Percentiles rank a stretch among this genome's conserved stretches.
These are phyloP conservation scores for Himalopsyche anomala DNA, from an alignment of 2,888 invertebrate genomes.

Conservation along the genomic window DNA sequence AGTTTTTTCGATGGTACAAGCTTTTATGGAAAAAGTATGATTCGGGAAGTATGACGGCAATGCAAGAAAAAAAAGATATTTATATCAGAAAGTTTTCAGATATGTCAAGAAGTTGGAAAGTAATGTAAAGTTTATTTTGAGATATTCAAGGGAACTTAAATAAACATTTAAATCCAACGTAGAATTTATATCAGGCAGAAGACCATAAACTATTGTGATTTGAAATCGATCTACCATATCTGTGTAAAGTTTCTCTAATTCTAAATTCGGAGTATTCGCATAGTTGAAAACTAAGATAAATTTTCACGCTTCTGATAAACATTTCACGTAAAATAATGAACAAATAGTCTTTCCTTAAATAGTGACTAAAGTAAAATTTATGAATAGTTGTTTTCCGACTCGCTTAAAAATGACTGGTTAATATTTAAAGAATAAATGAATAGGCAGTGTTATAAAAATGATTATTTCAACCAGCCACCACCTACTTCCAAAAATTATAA, in stretches of 20 bases:
- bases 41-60: neutral
- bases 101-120: neutral
- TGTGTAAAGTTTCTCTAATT: neutral
- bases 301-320: neutral
- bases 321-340: neutral
- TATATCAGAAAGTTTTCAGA: conserved; percentile 3
- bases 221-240: neutral
- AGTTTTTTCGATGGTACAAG: neutral
- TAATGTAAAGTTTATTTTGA: neutral
- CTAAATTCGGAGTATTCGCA: neutral
- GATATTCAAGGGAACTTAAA: neutral
- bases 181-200: neutral
- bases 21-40: neutral
- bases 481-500: neutral
- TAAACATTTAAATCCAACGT: neutral
- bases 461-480: neutral
- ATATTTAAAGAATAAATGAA: neutral
- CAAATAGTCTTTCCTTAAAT: neutral
- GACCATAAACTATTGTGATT: neutral
- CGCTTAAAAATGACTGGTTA: neutral
- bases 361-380: neutral
- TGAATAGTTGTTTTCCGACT: neutral
- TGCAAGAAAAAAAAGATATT: neutral
- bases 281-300: neutral
- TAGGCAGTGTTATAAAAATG: neutral